Base-by-base conservation (phyloP, 2,113 vertebrate species). In the Pedetes capensis region DNA sequence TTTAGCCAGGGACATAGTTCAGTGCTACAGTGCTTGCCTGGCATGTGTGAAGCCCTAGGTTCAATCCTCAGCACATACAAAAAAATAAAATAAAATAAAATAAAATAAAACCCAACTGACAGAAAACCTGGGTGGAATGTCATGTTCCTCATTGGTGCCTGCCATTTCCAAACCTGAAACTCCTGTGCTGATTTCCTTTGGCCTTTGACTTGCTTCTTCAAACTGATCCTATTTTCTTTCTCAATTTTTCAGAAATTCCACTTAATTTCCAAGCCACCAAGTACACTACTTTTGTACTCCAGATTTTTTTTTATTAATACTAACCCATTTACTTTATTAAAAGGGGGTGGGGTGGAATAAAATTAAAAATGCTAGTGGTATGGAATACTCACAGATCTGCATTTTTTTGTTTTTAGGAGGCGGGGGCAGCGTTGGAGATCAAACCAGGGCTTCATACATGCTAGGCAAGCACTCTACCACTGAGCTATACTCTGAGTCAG, bases 251-350 rank as follows among this genome's bases (percentile, higher is more conserved):
- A 84, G 39, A 88, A 89, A 89, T 22, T 85, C 63, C 16, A 79
- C 78, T 61, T 88, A 83, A 57, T 63, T 87, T 90, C 59, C 53
- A 80, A 53, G 88, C 42, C 13, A 72, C 32, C 42, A 55, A 57
- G 29, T n/a, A 5, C 13, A 82, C 8, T 80, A 68, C 34, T 61
- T 68, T 79, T 80, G n/a, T 78, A 55, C 6, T 55, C 42, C 14
- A 82, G 27, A 39, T n/a, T n/a, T n/a, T n/a, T n/a, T n/a, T n/a
- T n/a, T n/a, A n/a, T n/a, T n/a, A n/a, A n/a, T n/a, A n/a, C n/a
- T n/a, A n/a, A n/a, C n/a, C n/a, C n/a, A n/a, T n/a, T 89, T 95
- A 88, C 32, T 53, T 61, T 74, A 8, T 86, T 64, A 68, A 89
- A 49, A 12, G 13, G 32, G 16, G 7, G 16, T 7, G 3, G 2